Base-by-base conservation (phyloP, 1,140 invertebrate genomes). In the Apis laboriosa region DNA sequence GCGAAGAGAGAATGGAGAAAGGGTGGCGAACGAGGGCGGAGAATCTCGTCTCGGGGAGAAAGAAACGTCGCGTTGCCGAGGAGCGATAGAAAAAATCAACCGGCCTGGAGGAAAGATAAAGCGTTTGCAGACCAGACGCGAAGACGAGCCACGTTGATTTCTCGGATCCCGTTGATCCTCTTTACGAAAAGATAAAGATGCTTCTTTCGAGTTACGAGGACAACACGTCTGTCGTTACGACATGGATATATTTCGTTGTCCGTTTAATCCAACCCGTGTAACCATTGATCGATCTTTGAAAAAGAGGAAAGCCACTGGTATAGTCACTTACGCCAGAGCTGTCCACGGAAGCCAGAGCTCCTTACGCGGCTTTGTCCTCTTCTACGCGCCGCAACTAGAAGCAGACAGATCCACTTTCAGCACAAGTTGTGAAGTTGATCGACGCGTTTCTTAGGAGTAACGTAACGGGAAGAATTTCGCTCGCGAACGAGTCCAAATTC, bases 51-150 rank as follows among this genome's bases (percentile, higher is more conserved):
- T 56, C 24, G 11, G 51, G 55, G 64, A 58, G 64, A 43, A 68
- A 87, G 88, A 86, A 83, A 88, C 85, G 63, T 88, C 87, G 34
- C 34, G 34, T 90, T 77, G 80, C 80, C 56, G 5, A 55, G 75
- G 73, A 90, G 88, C 84, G 84, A 87, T 84, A 79, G 84, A 82
- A 68, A 68, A 67, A 75, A 60, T 64, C 72, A n/a, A 55, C 58
- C 43, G 24, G 28, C 63, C 34, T 43, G 72, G 51, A 70, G 9
- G 53, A 64, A 43, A 21, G 49, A 70, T 72, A 80, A 15, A 88
- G 84, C 63, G 64, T 72, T 64, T 58, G 70, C 15, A 51, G 21
- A 51, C 13, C 13, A 5, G 24, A 1, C 24, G 24, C 61, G 24
- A 9, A n/a, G 2, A 1, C 2, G n/a, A 34, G 3, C 34, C 34